Percentiles rank a stretch among this genome's conserved stretches.
Evolutionary conservation across 37 sponge, comb jelly and placozoan genomes (phyloP).

Genomic region (Amphimedon queenslandica): DNA sequence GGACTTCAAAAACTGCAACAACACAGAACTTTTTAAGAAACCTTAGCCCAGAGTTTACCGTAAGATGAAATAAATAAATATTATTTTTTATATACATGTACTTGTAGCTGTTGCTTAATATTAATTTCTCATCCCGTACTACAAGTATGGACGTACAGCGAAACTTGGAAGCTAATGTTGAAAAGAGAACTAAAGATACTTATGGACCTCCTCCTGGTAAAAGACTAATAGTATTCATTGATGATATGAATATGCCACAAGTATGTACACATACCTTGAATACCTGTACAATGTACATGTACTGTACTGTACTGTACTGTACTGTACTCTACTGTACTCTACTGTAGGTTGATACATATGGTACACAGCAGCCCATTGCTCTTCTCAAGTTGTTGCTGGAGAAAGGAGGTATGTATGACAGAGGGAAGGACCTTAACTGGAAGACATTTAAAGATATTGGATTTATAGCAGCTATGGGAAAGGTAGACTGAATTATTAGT

Average conservation of each 20-base stretch:
- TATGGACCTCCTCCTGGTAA: conserved; percentile 97
- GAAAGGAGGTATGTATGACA: conserved; percentile 96
- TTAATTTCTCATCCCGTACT: conserved; percentile 98
- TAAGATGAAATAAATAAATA: conserved; percentile 23
- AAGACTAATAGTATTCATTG: conserved; percentile 90
- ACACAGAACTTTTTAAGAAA: conserved; percentile 83
- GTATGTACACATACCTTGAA: neutral
- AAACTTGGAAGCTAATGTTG: conserved; percentile 94
- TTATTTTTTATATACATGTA: conserved; percentile 1
- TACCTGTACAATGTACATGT: neutral
- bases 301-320: neutral
- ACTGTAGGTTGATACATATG: conserved; percentile 84
- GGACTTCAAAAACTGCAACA: conserved; percentile 98
- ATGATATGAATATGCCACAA: conserved; percentile 99
- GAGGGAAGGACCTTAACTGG: conserved; percentile 98
- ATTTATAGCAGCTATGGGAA: conserved; percentile 98
- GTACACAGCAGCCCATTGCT: conserved; percentile 98
- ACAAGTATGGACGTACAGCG: conserved; percentile 98
- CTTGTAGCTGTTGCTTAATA: conserved; percentile 78
- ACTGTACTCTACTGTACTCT: neutral
- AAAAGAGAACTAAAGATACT: conserved; percentile 96
- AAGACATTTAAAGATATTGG: conserved; percentile 90
- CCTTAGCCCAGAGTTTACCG: conserved; percentile 76
- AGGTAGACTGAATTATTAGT: conserved; percentile 29
- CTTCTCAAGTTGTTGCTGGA: conserved; percentile 93